Evolutionary conservation across 2,888 invertebrate species (phyloP), one percentile per base, ranked within the genome.

Genomic region (Laothoe populi): DNA sequence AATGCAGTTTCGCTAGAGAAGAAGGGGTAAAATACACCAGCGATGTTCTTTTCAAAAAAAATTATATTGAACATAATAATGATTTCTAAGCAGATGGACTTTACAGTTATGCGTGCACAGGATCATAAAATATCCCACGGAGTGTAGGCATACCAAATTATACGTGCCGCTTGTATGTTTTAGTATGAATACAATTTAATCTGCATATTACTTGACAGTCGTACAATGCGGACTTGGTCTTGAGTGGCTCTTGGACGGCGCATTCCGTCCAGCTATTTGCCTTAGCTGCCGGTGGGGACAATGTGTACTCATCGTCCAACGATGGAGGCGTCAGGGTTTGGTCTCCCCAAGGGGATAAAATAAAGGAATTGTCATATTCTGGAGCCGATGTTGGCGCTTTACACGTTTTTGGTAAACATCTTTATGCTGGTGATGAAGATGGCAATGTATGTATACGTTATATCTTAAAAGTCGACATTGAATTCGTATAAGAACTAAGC

Each of bases 271-370:
- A 95, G 63, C 87, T 94, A 46, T 95, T 93, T 80, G 94, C 94
- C n/a, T 70, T 95, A 64, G 91, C 94, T 24, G 92, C 93, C 0
- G 87, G 85, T 19, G 88, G 90, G 19, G 89, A 91, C 35, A 74
- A 75, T 24, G 89, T 93, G 7, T 95, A 94, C 79, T 94, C 95
- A 0, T 91, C 94, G 45, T 95, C 95, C 2, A 95, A 95, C 66
- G 96, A 95, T 70, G 94, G 94, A 2, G 94, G 93, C 4, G 89
- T 95, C 23, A 93, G 93, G 72, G 87, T 94, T 1, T 95, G 95
- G 94, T 86, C 91, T 19, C 64, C 70, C 2, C 69, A 80, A 19
- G 91, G 92, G 13, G 79, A 86, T 26, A 90, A 87, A 72, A 66
- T 88, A 16, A 63, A 77, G 1, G 88, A 91, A 61, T 68, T 90